Evolutionary conservation across 1,140 invertebrate species (phyloP).

Genomic region (Bombus waltoni): DNA sequence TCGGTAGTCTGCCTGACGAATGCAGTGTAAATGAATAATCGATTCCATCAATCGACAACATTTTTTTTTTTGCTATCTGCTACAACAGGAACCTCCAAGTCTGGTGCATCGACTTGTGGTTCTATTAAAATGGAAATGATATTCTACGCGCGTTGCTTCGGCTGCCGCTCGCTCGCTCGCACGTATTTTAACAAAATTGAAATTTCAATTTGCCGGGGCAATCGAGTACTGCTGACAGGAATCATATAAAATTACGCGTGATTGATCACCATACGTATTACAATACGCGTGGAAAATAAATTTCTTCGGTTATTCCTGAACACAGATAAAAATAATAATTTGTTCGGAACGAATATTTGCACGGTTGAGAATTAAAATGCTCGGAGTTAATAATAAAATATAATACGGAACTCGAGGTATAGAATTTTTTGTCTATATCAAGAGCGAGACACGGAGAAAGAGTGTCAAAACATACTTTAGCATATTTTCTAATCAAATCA

Average conservation of each 20-base stretch:
- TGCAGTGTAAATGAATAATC: conserved; percentile 24
- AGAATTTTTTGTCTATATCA: not conserved
- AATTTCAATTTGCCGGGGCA: not conserved
- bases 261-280: not conserved
- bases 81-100: no score
- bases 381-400: no score
- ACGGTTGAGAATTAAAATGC: not conserved
- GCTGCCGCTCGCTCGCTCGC: no score
- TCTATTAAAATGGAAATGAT: conserved; percentile 14
- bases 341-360: not conserved
- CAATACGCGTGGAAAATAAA: not conserved
- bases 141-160: not conserved
- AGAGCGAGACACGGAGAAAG: not conserved
- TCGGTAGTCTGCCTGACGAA: not conserved
- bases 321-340: not conserved
- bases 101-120: not conserved
- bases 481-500: not conserved
- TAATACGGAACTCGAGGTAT: no score
- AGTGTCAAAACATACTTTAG: not conserved
- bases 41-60: conserved; percentile 8
- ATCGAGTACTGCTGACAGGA: not conserved
- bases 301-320: not conserved
- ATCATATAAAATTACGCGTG: not conserved
- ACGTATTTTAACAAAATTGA: conserved; percentile 13
- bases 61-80: not conserved